Base-by-base conservation (phyloP, 2,113 vertebrate species). In the Chamaetylas fuelleborni region DNA sequence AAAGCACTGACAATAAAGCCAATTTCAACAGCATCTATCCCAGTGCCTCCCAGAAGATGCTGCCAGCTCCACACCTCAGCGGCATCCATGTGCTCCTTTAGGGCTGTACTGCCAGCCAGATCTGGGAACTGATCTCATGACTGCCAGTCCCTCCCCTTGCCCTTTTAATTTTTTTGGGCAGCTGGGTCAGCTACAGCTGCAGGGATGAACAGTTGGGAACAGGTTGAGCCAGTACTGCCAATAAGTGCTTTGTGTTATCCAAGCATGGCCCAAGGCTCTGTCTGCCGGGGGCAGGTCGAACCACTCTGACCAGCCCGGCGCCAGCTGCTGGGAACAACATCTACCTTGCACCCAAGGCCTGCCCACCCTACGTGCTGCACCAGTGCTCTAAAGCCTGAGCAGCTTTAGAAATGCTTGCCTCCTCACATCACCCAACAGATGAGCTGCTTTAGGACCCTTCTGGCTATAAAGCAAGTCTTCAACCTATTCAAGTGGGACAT, bases 221-320 rank as follows among this genome's bases (percentile, higher is more conserved):
- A 96, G 92, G 95, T 90, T 0, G 42, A 95, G 92, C 94, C 86
- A 88, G 96, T 90, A 80, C 2, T 6, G 79, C 70, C 71, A 78
- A 69, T 45, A 80, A 86, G 71, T 28, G 76, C 74, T 93, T 66
- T 90, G 79, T 83, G 76, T 81, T 92, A 93, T 95, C 86, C 95
- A 96, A 83, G 80, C 12, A 3, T 95, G 94, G 86, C 96, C 95
- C 92, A 90, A 73, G 95, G 94, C 95, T 86, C 94, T 90, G 96
- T 92, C 96, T 95, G 88, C 86, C 1, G 0, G 34, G 58, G 91
- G 86, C 95, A 96, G 94, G 95, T 94, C 3, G 4, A 97, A 97
- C 95, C 88, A 90, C 96, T 66, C 91, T 83, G 95, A 92, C 91
- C 92, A 92, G 92, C 86, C 82, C 8, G 43, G 50, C 5, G 25